Evolutionary conservation across 2,113 vertebrate genomes (phyloP).

Genomic region (Microcebus lehilahytsara): DNA sequence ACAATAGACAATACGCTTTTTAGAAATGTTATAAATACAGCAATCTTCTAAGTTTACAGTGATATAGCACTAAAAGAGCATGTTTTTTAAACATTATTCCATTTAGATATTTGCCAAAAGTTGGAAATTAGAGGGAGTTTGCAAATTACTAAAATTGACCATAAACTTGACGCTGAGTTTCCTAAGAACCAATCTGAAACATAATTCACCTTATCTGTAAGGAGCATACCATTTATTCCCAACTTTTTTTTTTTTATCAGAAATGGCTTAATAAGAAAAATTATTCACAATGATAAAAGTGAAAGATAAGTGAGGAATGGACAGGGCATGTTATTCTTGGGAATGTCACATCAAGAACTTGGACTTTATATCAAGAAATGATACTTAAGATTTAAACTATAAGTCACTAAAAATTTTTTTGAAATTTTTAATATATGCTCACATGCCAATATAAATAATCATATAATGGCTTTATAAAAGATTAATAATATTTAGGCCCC

Average conservation of each 20-base stretch:
- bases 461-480: constrained; percentile 14
- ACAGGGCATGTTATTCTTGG: background rate
- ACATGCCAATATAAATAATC: background rate
- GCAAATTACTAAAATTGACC: background rate
- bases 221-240: background rate
- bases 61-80: background rate
- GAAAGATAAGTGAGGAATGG: background rate
- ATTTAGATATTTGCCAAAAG: background rate
- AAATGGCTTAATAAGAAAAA: background rate
- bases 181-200: background rate
- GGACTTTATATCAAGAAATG: constrained; percentile 4
- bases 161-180: background rate
- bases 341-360: background rate
- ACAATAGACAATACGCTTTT: background rate
- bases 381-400: background rate
- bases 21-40: background rate
- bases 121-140: background rate
- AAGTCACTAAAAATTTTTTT: background rate
- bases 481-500: background rate
- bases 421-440: background rate
- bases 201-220: constrained; percentile 8
- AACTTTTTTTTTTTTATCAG: background rate
- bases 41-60: background rate
- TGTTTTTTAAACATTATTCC: constrained; percentile 14
- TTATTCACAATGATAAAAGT: background rate